phyloP scores from a whole-genome alignment of 2,113 vertebrate genomes.

The Microcebus murinus region DNA sequence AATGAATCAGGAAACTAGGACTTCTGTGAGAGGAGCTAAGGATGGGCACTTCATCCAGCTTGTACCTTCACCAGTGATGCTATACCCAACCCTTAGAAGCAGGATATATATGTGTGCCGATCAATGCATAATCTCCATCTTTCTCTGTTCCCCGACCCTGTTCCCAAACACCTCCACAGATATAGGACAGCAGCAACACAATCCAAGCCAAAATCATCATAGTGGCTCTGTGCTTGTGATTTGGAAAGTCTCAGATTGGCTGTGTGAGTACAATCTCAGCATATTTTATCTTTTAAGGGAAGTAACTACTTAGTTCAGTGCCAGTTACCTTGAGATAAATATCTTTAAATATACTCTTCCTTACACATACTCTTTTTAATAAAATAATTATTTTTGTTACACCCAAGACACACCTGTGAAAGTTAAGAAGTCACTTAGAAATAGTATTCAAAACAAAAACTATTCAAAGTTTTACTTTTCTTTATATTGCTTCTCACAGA shows the following conservation, averaged over 20 bases:
- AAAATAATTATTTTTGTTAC: conserved; percentile 2
- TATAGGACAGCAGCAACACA: neutral
- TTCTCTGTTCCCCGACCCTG: neutral
- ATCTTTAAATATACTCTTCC: neutral
- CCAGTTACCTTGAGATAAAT: neutral
- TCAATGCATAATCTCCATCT: neutral
- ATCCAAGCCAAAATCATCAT: neutral
- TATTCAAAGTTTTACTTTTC: neutral
- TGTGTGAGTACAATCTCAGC: neutral
- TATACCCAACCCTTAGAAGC: neutral
- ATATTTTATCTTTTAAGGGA: neutral
- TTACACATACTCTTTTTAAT: neutral
- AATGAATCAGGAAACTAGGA: neutral
- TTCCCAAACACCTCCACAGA: neutral
- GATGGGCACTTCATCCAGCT: fast-evolving
- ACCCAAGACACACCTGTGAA: neutral
- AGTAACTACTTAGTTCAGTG: neutral
- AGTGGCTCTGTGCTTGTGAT: neutral
- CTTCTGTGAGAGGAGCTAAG: neutral
- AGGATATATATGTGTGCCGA: neutral
- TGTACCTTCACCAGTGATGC: no score
- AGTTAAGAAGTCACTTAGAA: neutral
- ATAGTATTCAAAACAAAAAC: neutral
- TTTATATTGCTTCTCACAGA: neutral
- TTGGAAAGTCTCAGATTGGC: neutral